Percentiles rank a stretch among this genome's conserved stretches.
These are phyloP conservation scores for Xanthorhoe designata DNA, from an alignment of 2,888 invertebrate genomes.

Conservation along the genomic window DNA sequence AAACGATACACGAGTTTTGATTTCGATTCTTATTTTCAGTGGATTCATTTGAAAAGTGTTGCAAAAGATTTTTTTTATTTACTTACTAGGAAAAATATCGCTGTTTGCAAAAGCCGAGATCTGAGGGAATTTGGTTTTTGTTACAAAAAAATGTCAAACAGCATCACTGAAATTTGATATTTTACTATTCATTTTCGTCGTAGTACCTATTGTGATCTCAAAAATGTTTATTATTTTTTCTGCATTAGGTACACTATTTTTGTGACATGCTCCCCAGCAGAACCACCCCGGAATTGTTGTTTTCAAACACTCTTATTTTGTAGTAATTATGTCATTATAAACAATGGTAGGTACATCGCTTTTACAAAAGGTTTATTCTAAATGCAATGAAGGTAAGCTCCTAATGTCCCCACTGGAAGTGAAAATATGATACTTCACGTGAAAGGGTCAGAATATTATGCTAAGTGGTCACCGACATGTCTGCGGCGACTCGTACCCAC, in stretches of 20 bases:
- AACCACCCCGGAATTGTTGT: too few species aligned
- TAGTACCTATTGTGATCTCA: background rate
- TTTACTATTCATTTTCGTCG: background rate
- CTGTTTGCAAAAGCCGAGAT: background rate
- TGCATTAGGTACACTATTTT: background rate
- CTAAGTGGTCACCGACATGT: constrained; percentile 34
- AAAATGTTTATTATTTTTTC: background rate
- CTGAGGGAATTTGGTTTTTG: too few species aligned
- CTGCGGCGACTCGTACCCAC: constrained; percentile 45
- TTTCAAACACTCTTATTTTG: background rate
- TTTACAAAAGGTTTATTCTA: constrained; percentile 13
- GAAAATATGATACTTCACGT: constrained; percentile 48
- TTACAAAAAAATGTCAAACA: too few species aligned
- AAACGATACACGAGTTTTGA: background rate
- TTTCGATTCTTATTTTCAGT: background rate
- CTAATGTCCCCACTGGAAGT: constrained; percentile 33
- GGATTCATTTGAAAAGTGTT: background rate
- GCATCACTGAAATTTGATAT: too few species aligned
- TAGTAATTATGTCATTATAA: background rate
- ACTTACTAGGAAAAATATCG: background rate
- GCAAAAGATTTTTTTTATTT: background rate
- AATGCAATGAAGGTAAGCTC: constrained; percentile 15
- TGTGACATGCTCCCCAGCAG: too few species aligned
- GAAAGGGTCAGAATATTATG: constrained; percentile 51
- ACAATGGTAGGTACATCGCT: too few species aligned